Evolutionary conservation across 2,113 vertebrate genomes (phyloP), one percentile per base, ranked within the genome.

Genomic region (Stigmatopora nigra): DNA sequence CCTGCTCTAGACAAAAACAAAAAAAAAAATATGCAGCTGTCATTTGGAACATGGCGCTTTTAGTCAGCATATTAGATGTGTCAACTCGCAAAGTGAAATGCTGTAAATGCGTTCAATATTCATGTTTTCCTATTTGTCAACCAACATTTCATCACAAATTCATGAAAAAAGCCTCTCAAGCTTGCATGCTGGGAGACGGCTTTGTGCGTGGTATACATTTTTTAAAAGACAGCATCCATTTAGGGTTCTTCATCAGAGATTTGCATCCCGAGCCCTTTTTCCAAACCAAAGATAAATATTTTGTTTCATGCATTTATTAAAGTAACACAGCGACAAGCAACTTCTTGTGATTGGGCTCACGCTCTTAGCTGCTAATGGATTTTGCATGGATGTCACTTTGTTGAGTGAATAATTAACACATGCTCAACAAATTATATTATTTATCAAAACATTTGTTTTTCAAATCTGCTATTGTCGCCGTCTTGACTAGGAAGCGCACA

Each of bases 91-190:
- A 90, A 85, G 84, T 77, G 78, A 88, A 84, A 88, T 61, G 79
- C 78, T 81, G 86, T 88, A 87, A 86, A 87, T 81, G 88, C 78
- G 74, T 90, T 87, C 84, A 91, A 86, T 89, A 90, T 91, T 90
- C 76, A 90, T 90, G 87, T 88, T 88, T 90, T 83, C 78, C 75
- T 90, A 89, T 90, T 90, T 90, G 87, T 91, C 89, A 91, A 91
- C 88, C 87, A 88, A 81, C 85, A 87, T 88, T 88, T 88, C 86
- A 89, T 90, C 82, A 89, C 77, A 80, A 88, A 91, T 91, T 90
- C 79, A 90, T 90, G 89, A 88, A 87, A 90, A 86, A 87, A 86
- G 83, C 88, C 84, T 87, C 80, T 88, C 74, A 70, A 75, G 84
- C 64, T 57, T 1, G 78, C 78, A 80, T 74, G 83, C 82, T 69